These are phyloP conservation scores for Trissonchulus sp. DNA, from an alignment of 2,888 invertebrate genomes.

Conservation along the genomic window DNA sequence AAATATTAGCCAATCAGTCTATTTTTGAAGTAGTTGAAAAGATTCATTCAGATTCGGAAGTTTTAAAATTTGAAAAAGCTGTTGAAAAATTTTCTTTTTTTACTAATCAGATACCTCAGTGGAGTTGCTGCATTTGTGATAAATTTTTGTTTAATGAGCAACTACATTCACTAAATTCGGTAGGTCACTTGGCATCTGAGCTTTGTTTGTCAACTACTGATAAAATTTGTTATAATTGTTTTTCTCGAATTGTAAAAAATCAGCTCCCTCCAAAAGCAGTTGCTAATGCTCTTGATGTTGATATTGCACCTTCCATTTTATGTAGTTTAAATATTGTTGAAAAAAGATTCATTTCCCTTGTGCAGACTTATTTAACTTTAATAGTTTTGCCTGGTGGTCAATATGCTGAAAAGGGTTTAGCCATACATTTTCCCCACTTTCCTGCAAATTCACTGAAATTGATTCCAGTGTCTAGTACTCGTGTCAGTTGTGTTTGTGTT, in stretches of 20 bases:
- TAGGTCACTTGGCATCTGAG: neutral
- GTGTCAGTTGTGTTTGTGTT: neutral
- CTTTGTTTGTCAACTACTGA: neutral
- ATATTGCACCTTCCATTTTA: neutral
- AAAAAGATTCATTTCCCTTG: neutral
- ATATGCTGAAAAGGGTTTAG: constrained; percentile 10
- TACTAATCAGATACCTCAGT: neutral
- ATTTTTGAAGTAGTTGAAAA: no score
- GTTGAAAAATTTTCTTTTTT: neutral
- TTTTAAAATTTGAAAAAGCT: no score
- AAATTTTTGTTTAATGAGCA: constrained; percentile 2
- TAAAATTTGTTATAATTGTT: neutral
- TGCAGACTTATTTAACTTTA: constrained; percentile 5
- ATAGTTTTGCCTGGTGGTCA: neutral
- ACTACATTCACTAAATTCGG: neutral
- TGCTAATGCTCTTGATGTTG: neutral
- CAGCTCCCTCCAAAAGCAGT: neutral
- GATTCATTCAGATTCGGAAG: no score
- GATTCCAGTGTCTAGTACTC: neutral
- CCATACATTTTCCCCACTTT: neutral
- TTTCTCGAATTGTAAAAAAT: neutral
- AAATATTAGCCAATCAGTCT: no score
- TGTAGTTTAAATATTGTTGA: neutral
- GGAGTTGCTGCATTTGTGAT: neutral
- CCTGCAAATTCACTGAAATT: neutral